Conservation (phyloP, 2,113 vertebrate genomes). For the Corythornis vintsioides region DNA sequence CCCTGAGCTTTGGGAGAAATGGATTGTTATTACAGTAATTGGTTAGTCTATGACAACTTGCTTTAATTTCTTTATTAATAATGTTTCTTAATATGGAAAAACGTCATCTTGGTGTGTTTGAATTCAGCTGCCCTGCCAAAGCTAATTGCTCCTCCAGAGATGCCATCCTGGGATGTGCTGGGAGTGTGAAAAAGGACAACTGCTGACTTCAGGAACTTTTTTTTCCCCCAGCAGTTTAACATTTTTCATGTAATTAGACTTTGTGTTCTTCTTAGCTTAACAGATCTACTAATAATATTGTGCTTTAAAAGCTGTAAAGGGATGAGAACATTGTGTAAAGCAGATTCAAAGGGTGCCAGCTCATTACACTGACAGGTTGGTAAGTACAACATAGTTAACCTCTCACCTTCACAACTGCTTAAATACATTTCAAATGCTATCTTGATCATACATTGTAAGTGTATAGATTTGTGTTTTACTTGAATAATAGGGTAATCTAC, state of each 20-base stretch:
- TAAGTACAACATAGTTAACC: slow-evolving; percentile 28
- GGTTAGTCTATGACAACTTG: slow-evolving; percentile 57
- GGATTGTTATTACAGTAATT: slow-evolving; percentile 59
- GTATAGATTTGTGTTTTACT: background rate
- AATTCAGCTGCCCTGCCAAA: slow-evolving; percentile 64
- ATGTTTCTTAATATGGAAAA: slow-evolving; percentile 65
- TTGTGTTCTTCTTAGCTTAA: slow-evolving; percentile 62
- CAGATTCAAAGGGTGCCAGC: slow-evolving; percentile 9
- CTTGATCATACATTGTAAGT: background rate
- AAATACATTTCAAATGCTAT: background rate
- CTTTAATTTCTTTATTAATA: slow-evolving; percentile 73
- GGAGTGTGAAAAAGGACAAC: slow-evolving; percentile 66
- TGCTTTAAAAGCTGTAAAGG: slow-evolving; percentile 37
- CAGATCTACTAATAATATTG: slow-evolving; percentile 60
- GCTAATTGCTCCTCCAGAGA: slow-evolving; percentile 73
- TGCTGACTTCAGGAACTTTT: slow-evolving; percentile 67
- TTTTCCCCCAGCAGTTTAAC: slow-evolving; percentile 61
- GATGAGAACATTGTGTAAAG: background rate
- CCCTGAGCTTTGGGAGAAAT: slow-evolving; percentile 50
- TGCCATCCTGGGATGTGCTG: slow-evolving; percentile 37
- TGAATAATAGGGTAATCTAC: background rate
- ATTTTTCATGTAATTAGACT: slow-evolving; percentile 70
- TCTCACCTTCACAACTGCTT: slow-evolving; percentile 20
- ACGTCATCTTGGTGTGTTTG: slow-evolving; percentile 41
- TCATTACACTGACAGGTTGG: slow-evolving; percentile 27